These are phyloP conservation scores for Sicus ferrugineus DNA, from an alignment of 2,888 invertebrate species.

Conservation along the genomic window DNA sequence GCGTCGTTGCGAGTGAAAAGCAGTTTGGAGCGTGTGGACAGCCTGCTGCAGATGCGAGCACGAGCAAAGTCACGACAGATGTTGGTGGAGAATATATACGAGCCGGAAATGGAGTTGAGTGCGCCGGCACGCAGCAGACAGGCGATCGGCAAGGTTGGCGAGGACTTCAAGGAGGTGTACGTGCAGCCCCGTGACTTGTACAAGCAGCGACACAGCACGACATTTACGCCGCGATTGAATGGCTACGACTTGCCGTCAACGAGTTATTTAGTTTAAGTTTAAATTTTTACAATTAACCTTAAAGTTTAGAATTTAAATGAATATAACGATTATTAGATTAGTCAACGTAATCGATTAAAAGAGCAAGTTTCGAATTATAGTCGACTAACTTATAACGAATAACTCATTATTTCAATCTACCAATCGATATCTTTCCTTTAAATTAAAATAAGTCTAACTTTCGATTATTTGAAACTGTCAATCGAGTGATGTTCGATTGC, in stretches of 20 bases:
- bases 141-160: conserved; percentile 30
- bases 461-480: too few relatives aligned
- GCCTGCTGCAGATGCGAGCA: conserved; percentile 42
- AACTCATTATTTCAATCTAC: too few relatives aligned
- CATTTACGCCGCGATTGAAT: conserved; percentile 57
- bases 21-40: conserved; percentile 36
- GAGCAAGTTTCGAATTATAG: too few relatives aligned
- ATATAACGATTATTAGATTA: too few relatives aligned
- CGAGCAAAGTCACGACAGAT: conserved; percentile 51
- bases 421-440: too few relatives aligned
- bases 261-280: conserved; percentile 57
- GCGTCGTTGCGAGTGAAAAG: conserved; percentile 44
- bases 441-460: too few relatives aligned
- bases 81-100: conserved; percentile 60
- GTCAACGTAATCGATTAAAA: too few relatives aligned
- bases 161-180: conserved; percentile 58
- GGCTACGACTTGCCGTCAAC: conserved; percentile 57
- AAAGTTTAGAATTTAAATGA: too few relatives aligned
- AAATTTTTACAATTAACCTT: too few relatives aligned
- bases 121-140: conserved; percentile 35
- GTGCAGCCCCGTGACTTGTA: conserved; percentile 60
- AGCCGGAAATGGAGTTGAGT: conserved; percentile 55
- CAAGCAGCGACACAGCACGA: conserved; percentile 58
- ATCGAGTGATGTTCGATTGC: too few relatives aligned
- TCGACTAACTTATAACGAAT: too few relatives aligned